Evolutionary conservation across 2,113 vertebrate genomes (phyloP), one percentile per base, ranked within the genome.

Genomic region (Pipa parva): DNA sequence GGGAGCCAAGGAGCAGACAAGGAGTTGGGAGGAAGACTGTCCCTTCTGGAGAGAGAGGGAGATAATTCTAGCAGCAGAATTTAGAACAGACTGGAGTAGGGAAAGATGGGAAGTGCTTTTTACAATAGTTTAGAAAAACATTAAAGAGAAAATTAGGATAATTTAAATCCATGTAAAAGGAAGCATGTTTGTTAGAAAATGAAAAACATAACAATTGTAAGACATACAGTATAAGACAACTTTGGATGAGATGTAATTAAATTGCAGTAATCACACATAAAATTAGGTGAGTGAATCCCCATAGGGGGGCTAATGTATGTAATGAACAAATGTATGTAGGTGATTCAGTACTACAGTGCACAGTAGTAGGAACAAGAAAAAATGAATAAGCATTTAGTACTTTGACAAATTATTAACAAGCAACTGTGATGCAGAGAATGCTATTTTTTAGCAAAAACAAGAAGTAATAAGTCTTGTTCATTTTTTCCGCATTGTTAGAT

Each of bases 121-220:
- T 56, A 64, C 26, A 55, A 24, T 49, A 49, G 46, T 22, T 12
- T 22, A 20, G 13, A 36, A 22, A 58, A 29, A 58, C 24, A 25
- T 3, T 25, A 12, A 50, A 22, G 6, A 54, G 20, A 10, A 25
- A 12, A 52, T 17, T 11, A 46, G 22, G 17, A 27, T 13, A 49
- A n/a, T 7, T 36, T 33, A 52, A 69, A 69, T 60, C 65, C 25
- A 25, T 21, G 26, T 28, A 42, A 60, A 39, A 60, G n/a, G 60
- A 60, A 66, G 26, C 48, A 60, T 59, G 56, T 29, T 63, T 48
- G 51, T 39, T 46, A 37, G 22, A 52, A 69, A 69, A 69, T 69
- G 29, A 69, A 50, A 69, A 69, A 51, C 55, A 59, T 28, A 52
- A 45, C 22, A 17, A 60, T 31, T 46, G 21, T 29, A n/a, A 45